Base-by-base conservation (phyloP, 2,888 invertebrate species). In the Axea sp. region DNA sequence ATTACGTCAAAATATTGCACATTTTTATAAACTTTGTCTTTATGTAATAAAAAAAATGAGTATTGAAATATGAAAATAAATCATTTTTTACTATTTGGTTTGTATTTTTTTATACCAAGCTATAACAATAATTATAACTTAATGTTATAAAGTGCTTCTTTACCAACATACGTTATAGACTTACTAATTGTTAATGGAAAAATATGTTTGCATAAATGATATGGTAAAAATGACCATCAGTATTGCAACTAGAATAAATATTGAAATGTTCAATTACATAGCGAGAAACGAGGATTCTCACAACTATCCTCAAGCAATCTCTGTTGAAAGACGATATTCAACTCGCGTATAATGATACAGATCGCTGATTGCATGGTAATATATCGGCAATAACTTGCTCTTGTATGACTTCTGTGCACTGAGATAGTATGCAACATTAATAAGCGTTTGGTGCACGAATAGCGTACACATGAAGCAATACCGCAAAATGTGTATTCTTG, bases 361-460 rank as follows among this genome's bases (percentile, higher is more conserved):
- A 74, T 74, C 69, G 59, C 41, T 69, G 74, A 74, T 74, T 74
- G 69, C 64, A 69, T 69, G 59, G 68, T 74, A 69, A 74, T 74
- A 64, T 74, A 74, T 64, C 55, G 69, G 45, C 64, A 69, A 69
- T 74, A 74, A 69, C 74, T 74, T 59, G 57, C 45, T 31, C 12
- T 22, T 53, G 41, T 59, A 74, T 69, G 62, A 74, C 74, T 69
- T 74, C 59, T 69, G 51, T 37, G 51, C 57, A 68, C 45, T 62
- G 69, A 69, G 64, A 69, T 74, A 74, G 74, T 62, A 30, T 68
- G 57, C 53, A 55, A 73, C 68, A 74, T 74, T 74, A 74, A 74
- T 65, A 74, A 74, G 39, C 74, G 74, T 69, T 74, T 65, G 53
- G 41, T 53, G 45, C 28, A 8, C 51, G 59, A 59, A 51, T 53